Evolutionary conservation across 2,797 vertebrate genomes (phyloP).

Genomic region (Sebastes ruberrimus): DNA sequence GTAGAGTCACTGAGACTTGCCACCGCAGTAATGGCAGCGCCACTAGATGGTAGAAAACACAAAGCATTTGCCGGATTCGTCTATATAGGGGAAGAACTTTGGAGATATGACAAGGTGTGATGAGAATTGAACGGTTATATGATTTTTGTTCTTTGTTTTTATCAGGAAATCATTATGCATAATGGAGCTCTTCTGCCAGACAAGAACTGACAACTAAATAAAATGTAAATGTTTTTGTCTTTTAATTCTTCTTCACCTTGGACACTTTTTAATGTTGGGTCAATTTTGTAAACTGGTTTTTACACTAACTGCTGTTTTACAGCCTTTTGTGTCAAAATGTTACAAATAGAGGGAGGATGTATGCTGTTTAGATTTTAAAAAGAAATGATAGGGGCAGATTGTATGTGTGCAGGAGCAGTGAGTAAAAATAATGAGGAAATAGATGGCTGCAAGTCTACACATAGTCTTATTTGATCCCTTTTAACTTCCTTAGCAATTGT

Average conservation of each 20-base stretch:
- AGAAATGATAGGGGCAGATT: not conserved
- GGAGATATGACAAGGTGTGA: not conserved
- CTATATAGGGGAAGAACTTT: not conserved
- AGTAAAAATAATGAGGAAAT: slow-evolving; percentile 28
- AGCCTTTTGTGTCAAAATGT: not conserved
- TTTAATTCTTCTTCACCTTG: not conserved
- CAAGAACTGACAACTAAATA: not conserved
- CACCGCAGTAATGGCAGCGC: too few relatives aligned
- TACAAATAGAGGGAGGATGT: not conserved
- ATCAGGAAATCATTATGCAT: slow-evolving; percentile 59
- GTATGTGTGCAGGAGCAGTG: not conserved
- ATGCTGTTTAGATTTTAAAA: not conserved
- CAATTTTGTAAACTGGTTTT: not conserved
- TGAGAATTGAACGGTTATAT: not conserved
- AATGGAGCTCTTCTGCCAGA: slow-evolving; percentile 28
- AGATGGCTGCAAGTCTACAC: not conserved
- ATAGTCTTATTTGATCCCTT: not conserved
- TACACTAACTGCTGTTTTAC: not conserved
- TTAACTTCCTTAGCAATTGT: not conserved
- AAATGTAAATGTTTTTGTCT: not conserved
- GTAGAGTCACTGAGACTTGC: too few relatives aligned
- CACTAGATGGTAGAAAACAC: too few relatives aligned
- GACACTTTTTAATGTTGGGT: not conserved
- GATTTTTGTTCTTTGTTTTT: slow-evolving; percentile 11
- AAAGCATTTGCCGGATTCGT: too few relatives aligned